Evolutionary conservation across 2,797 vertebrate genomes (phyloP).

Genomic region (Sebastes iracundus): DNA sequence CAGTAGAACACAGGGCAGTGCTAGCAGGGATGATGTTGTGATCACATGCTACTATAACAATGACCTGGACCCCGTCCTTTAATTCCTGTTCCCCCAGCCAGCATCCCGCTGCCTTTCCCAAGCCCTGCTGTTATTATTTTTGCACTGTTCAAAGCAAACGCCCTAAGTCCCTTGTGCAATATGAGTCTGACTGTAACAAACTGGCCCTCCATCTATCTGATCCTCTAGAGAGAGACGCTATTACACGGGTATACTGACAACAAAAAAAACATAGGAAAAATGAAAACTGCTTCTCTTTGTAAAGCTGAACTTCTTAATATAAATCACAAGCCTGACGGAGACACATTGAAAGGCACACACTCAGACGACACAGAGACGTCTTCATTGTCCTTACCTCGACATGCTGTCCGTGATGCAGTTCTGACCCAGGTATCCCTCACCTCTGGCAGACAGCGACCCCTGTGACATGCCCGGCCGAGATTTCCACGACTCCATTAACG

Average conservation of each 20-base stretch:
- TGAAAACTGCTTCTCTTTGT: background rate
- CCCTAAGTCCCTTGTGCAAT: conserved; percentile 57
- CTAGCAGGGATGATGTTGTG: conserved; percentile 54
- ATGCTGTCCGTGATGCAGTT: conserved; percentile 95
- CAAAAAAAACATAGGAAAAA: background rate
- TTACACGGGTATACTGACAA: conserved; percentile 20
- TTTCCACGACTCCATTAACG: conserved; percentile 98
- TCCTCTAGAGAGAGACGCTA: conserved; percentile 26
- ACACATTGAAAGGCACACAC: background rate
- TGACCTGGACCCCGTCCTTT: conserved; percentile 66
- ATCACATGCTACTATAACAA: conserved; percentile 70
- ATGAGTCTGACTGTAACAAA: conserved; percentile 44
- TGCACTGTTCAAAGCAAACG: conserved; percentile 61
- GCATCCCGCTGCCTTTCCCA: conserved; percentile 74
- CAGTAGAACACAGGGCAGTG: conserved; percentile 48
- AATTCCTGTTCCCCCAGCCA: conserved; percentile 65
- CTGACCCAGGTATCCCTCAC: conserved; percentile 92
- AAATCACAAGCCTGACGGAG: background rate
- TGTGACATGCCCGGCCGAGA: conserved; percentile 84
- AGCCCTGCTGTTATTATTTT: conserved; percentile 68
- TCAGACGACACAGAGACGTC: background rate
- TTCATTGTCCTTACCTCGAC: conserved; percentile 81
- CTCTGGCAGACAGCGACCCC: conserved; percentile 86
- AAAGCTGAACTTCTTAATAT: background rate
- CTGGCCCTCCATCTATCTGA: conserved; percentile 22